phyloP scores from a whole-genome alignment of 2,113 vertebrate genomes.

The Nycticebus coucang region DNA sequence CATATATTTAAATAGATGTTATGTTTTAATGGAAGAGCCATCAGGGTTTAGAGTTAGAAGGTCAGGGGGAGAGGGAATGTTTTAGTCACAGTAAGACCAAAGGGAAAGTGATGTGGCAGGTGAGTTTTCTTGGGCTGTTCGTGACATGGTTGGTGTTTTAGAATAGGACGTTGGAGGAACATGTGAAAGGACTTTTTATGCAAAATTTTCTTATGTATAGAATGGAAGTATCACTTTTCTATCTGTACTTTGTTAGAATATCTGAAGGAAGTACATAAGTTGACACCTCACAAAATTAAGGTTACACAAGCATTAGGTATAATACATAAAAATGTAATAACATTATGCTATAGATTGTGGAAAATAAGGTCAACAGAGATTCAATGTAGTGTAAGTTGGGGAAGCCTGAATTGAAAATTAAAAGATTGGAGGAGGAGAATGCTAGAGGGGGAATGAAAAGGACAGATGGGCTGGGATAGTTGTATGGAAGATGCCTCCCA shows the following conservation, averaged over 20 bases:
- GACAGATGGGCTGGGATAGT: not conserved
- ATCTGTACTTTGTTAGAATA: not conserved
- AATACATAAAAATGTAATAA: not conserved
- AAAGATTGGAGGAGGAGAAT: fast-evolving
- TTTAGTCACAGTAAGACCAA: not conserved
- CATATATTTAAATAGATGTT: not conserved
- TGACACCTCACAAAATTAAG: not conserved
- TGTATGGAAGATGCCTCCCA: not conserved
- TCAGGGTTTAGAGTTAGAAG: not conserved
- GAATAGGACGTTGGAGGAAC: not conserved
- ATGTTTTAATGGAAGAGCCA: not conserved
- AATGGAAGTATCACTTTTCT: not conserved
- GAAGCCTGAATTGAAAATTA: not conserved
- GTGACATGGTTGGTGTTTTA: not conserved
- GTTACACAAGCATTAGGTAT: not conserved
- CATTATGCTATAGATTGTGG: not conserved
- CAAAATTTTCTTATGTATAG: not conserved
- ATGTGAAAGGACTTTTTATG: not conserved
- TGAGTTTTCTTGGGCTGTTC: not conserved
- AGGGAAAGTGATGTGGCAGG: not conserved
- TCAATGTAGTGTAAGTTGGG: not conserved
- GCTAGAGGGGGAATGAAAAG: not conserved
- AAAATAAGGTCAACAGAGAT: not conserved
- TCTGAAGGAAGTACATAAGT: not conserved
- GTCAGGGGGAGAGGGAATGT: too few species aligned